A percentile compares a stretch with the other conserved stretches of the same genome.
phyloP scores from a whole-genome alignment of 2,113 vertebrate genomes.

The Tragulus kanchil region DNA sequence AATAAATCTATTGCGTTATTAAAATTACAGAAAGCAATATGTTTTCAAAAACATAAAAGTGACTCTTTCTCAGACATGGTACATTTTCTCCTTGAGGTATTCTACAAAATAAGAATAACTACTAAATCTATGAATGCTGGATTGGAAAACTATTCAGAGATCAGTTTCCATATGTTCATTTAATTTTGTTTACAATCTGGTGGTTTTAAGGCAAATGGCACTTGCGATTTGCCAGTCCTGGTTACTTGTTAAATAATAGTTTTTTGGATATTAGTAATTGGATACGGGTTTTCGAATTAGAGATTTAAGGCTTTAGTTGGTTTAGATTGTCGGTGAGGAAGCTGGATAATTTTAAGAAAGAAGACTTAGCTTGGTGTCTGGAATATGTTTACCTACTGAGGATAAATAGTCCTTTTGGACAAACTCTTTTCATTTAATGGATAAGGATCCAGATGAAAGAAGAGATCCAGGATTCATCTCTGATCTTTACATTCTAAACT shows the following conservation, averaged over 20 bases:
- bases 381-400: not conserved
- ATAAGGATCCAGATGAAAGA: not conserved
- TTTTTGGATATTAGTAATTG: too few relatives aligned
- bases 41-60: not conserved
- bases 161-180: not conserved
- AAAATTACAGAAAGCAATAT: not conserved
- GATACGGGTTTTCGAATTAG: too few relatives aligned
- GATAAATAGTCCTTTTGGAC: not conserved
- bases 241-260: not conserved
- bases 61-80: not conserved
- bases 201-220: not conserved
- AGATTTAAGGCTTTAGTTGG: not conserved
- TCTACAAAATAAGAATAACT: not conserved
- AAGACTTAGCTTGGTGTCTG: not conserved
- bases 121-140: not conserved
- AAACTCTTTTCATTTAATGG: not conserved
- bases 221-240: not conserved
- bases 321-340: not conserved
- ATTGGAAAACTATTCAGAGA: not conserved
- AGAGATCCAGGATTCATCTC: not conserved
- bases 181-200: not conserved
- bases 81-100: not conserved
- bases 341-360: not conserved
- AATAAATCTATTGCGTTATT: not conserved
- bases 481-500: not conserved